phyloP scores from a whole-genome alignment of 1,140 invertebrate genomes.

The Drosophila murphyi region DNA sequence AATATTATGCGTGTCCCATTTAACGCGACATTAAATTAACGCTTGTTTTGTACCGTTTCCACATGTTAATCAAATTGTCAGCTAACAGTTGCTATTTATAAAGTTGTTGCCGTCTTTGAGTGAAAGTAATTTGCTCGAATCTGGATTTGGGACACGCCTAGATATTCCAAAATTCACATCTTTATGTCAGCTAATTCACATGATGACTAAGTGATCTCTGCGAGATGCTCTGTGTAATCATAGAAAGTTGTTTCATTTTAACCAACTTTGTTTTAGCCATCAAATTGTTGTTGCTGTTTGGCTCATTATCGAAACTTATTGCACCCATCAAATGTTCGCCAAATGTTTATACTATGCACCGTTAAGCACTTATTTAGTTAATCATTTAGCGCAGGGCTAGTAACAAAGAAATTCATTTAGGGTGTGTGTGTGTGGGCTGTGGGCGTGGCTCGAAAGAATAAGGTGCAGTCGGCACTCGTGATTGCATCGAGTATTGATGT shows the following conservation, averaged over 20 bases:
- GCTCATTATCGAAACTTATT: constrained; percentile 15
- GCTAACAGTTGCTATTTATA: constrained; percentile 10
- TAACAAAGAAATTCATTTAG: constrained; percentile 3
- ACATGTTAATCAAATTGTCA: constrained; percentile 54
- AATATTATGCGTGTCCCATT: constrained; percentile 46
- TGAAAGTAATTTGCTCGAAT: constrained; percentile 72
- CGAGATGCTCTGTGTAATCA: constrained; percentile 56
- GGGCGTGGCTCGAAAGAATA: constrained; percentile 12
- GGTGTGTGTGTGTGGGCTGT: neutral
- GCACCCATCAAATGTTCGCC: constrained; percentile 54
- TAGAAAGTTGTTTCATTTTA: constrained; percentile 54
- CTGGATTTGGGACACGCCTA: constrained; percentile 32
- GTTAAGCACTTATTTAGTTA: constrained; percentile 54
- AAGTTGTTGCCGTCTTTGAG: constrained; percentile 47
- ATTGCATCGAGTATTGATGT: neutral
- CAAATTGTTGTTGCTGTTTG: neutral
- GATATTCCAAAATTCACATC: constrained; percentile 24
- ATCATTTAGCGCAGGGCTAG: constrained; percentile 46
- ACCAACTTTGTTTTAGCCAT: constrained; percentile 4
- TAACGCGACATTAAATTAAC: constrained; percentile 59
- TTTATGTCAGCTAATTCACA: constrained; percentile 13
- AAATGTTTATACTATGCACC: constrained; percentile 29
- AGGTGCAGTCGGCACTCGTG: constrained; percentile 9
- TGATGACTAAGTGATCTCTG: constrained; percentile 59
- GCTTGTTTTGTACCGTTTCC: constrained; percentile 39